phyloP scores from a whole-genome alignment of 2,113 vertebrate species.

The Callaeas wilsoni region DNA sequence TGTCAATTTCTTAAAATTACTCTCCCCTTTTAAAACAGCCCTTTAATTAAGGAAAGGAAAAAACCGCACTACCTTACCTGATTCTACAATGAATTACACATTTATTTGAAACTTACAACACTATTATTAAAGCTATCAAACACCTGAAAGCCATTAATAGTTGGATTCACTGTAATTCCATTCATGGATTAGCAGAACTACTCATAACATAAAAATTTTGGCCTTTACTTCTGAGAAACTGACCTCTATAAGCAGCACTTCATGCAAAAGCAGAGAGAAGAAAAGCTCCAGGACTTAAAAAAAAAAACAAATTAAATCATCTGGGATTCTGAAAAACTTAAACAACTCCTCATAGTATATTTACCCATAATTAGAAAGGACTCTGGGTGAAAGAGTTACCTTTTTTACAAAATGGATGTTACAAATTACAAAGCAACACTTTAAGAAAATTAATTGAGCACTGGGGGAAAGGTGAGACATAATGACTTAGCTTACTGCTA shows the following conservation, averaged over 20 bases:
- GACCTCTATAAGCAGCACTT: not conserved
- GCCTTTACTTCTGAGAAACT: not conserved
- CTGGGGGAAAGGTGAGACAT: not conserved
- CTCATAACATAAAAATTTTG: not conserved
- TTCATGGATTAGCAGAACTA: not conserved
- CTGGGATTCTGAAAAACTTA: not conserved
- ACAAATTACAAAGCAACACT: not conserved
- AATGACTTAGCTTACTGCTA: not conserved
- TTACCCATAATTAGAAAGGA: not conserved
- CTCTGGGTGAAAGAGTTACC: not conserved
- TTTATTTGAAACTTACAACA: not conserved
- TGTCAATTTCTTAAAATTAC: not conserved
- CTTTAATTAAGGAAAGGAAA: not conserved
- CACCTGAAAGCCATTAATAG: not conserved
- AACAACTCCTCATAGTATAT: not conserved
- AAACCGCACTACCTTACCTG: rapidly evolving
- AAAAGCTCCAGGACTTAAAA: not conserved
- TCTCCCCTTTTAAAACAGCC: not conserved
- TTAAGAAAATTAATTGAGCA: not conserved
- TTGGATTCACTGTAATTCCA: not conserved
- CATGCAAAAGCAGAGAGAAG: not conserved
- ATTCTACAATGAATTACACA: not conserved
- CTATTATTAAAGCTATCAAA: not conserved
- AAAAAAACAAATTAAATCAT: not conserved
- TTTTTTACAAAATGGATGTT: not conserved